Base-by-base conservation (phyloP, 2,888 invertebrate species). In the Temnothorax rugatulus region DNA sequence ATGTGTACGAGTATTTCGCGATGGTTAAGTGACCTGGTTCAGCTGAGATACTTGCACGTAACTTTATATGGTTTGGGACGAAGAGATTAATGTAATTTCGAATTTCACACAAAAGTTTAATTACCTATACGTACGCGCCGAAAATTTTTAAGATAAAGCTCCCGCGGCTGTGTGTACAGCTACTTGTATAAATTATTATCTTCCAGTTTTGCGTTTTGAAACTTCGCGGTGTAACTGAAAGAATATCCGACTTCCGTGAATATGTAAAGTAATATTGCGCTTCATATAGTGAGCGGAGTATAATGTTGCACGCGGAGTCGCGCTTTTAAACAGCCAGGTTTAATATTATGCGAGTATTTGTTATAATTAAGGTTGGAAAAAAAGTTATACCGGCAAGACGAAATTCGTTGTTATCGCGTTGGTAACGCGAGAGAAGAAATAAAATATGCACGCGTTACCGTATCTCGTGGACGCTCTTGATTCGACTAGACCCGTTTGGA, bases 231-330 rank as follows among this genome's bases (percentile, higher is more conserved):
- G 5, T 77, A 68, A 68, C 44, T 34, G 13, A 5, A 44, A 77
- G 29, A 59, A 79, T 44, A 59, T 57, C 34, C 21, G 34, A 59
- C 25, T 50, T 29, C 18, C 11, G n/a, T 29, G 18, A 69, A 47
- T 79, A 69, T 79, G 44, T 21, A 79, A 79, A 68, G 38, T 68
- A 79, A 34, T 29, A 25, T 44, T 13, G 15, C 15, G n/a, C 15
- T 76, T 63, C 38, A 15, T 44, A 25, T 1, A 29, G 5, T 25
- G 8, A 18, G 18, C 9, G 9, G 66, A 57, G 44, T 13, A 44
- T 41, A 34, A 2, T 25, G 52, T 69, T 69, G 9, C 34, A 18
- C 29, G 21, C 15, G 0, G 0, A 63, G 9, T n/a, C 9, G 38
- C 47, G 13, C 9, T 69, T 13, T 41, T 57, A 34, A 41, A 47